Base-by-base conservation (phyloP, 2,888 invertebrate species). In the Patella depressa region DNA sequence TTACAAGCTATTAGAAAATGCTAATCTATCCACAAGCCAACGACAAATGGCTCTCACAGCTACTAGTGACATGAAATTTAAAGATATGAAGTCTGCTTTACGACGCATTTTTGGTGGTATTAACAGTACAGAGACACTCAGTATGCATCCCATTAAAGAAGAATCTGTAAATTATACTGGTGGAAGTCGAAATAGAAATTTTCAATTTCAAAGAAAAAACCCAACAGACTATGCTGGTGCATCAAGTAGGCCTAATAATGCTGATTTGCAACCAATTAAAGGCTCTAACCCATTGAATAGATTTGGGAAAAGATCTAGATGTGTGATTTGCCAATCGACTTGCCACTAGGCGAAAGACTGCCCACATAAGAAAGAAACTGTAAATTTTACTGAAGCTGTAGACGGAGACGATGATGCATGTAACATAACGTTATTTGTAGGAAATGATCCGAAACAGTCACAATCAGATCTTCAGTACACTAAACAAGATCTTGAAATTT, bases 281-380 rank as follows among this genome's bases (percentile, higher is more conserved):
- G 72, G 72, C 12, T 45, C 34, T 14, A 72, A 72, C 72, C 72
- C 53, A 5, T 19, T 72, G 7, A 72, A 72, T n/a, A 72, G 54
- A 72, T 72, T 24, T 72, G 72, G 72, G 53, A 72, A 72, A n/a
- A 34, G 53, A 17, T 72, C 72, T 53, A 24, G 72, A 4, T 75
- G 78, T 73, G 53, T 53, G 17, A 19, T 75, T 12, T 75, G 71
- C 57, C 34, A 34, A n/a, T 75, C 74, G 5, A 65, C 53, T 17
- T 78, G 57, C 75, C 78, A 75, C 53, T 78, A 75, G 75, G 74
- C 71, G 14, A 75, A 75, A 65, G 72, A 78, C 55, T 75, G 78
- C 17, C 75, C 71, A n/a, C 29, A 57, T 71, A 71, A 45, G 34
- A 24, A 15, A 15, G 45, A 71, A 14, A 24, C 45, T 34, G 72